Evolutionary conservation across 2,797 vertebrate genomes (phyloP), one percentile per base, ranked within the genome.

Genomic region (Mus spretus): DNA sequence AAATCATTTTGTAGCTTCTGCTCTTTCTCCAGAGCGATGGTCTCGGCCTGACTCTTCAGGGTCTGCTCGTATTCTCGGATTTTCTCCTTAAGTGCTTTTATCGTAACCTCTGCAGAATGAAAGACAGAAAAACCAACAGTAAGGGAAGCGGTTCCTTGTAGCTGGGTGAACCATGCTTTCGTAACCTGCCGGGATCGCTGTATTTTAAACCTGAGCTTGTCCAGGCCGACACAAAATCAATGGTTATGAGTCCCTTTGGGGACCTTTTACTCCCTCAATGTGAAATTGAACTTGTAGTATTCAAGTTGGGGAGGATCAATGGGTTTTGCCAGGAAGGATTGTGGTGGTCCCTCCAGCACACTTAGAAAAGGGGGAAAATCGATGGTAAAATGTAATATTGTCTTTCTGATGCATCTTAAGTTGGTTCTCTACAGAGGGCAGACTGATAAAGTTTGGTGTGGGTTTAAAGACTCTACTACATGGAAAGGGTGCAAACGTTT

Each of bases 271-370:
- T 99, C 99, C 99, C 99, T 99, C 99, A 99, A 99, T 99, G 99
- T 99, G 99, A 99, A 99, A 99, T 99, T 99, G 99, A 99, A 99
- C 99, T 99, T 99, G 99, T 99, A 99, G 99, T 98, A 99, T 99
- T 99, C 99, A 99, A 99, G 99, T 99, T 99, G 99, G 98, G 96
- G 96, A 98, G 99, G 99, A 99, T 99, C 99, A 99, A 99, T 99
- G 99, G 99, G 98, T 98, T 99, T 99, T 99, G 99, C 98, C 98
- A 97, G 98, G 98, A 98, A 98, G 97, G 97, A 98, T 94, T 97
- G 89, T 20, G 63, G 97, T 95, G 97, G 97, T 96, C 98, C 98
- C 96, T 98, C 97, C 97, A 98, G 98, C 93, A 96, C 26, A 92
- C 97, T 89, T 96, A 22, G 74, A 83, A 80, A 81, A 87, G 80